Evolutionary conservation across 2,113 vertebrate genomes (phyloP).

Genomic region (Malurus elegans): DNA sequence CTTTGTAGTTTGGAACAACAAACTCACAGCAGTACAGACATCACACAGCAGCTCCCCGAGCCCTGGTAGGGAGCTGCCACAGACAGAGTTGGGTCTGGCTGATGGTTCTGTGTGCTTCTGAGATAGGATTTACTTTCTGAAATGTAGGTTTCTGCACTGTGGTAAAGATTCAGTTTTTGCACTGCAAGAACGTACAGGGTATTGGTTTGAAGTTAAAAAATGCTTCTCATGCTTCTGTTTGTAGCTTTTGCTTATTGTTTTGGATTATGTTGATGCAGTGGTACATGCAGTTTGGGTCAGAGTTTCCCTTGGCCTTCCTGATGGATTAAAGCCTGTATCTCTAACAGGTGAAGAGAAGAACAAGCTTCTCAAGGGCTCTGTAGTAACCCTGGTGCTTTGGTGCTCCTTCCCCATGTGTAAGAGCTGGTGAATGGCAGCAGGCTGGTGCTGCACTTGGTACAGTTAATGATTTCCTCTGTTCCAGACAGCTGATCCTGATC

Average conservation of each 20-base stretch:
- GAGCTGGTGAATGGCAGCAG: neutral
- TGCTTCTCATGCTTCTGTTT: neutral
- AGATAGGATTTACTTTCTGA: rapidly evolving
- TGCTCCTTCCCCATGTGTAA: neutral
- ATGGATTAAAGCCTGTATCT: neutral
- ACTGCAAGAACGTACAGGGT: neutral
- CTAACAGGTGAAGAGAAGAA: neutral
- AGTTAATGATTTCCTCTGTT: neutral
- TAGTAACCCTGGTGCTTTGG: neutral
- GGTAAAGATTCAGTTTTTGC: neutral
- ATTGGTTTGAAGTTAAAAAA: neutral
- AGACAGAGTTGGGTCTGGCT: neutral
- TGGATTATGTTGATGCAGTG: neutral
- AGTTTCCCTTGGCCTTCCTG: neutral
- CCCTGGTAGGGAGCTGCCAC: neutral
- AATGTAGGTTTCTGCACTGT: neutral
- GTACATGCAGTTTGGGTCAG: neutral
- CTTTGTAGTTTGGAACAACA: neutral
- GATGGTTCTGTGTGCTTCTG: neutral
- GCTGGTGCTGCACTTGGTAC: neutral
- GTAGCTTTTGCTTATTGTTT: neutral
- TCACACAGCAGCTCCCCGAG: neutral
- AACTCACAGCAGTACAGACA: neutral
- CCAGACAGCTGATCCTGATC: constrained; percentile 76
- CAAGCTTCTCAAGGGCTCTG: neutral